A percentile compares a stretch with the other conserved stretches of the same genome.
phyloP scores from a whole-genome alignment of 2,797 vertebrate species.

The Amazona finschi region DNA sequence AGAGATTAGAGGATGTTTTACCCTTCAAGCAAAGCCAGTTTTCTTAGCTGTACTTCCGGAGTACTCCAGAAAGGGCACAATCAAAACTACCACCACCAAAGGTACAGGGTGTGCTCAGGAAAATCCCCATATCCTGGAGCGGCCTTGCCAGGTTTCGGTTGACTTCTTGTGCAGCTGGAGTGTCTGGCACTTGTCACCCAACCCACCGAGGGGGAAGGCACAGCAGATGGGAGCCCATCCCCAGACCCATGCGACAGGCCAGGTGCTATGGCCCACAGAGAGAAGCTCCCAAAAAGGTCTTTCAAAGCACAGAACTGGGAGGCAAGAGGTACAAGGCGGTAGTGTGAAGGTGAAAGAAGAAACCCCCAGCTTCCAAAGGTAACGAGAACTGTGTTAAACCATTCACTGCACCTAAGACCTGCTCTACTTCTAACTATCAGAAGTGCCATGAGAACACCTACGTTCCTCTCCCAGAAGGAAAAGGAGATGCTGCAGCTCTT shows the following conservation, averaged over 20 bases:
- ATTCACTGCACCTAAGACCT: not conserved
- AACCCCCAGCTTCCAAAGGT: not conserved
- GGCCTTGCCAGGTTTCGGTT: not conserved
- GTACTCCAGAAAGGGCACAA: not conserved
- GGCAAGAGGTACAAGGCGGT: not conserved
- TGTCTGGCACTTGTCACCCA: not conserved
- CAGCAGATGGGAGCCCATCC: not conserved
- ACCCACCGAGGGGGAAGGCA: not conserved
- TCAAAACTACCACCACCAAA: not conserved
- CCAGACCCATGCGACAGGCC: not conserved
- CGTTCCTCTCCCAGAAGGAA: not conserved
- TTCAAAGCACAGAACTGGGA: not conserved
- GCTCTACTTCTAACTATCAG: not conserved
- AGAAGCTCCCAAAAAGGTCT: not conserved
- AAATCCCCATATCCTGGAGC: not conserved
- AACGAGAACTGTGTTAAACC: not conserved
- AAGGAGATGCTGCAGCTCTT: not conserved
- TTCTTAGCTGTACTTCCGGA: not conserved
- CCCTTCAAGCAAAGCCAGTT: not conserved
- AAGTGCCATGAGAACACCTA: not conserved
- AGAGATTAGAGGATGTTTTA: not conserved
- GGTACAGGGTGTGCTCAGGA: not conserved
- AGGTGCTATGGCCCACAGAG: not conserved
- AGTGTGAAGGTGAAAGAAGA: not conserved
- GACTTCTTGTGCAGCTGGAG: not conserved